phyloP scores from a whole-genome alignment of 92 coral and sea anemone genomes.

The Virgularia gustaviana region DNA sequence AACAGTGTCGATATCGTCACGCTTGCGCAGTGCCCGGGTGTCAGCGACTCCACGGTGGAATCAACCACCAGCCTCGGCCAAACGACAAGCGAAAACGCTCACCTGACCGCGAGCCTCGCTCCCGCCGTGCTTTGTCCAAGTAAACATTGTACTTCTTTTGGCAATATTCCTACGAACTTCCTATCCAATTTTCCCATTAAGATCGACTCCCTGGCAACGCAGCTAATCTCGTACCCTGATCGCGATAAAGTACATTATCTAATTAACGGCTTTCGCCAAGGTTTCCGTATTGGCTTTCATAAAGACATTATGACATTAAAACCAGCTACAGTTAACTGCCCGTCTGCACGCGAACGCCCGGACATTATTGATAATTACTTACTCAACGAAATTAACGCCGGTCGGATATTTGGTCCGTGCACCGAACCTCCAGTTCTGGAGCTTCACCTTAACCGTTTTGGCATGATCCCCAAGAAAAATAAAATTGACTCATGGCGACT shows the following conservation, averaged over 20 bases:
- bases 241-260: not conserved
- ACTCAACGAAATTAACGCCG: too few species aligned
- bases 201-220: not conserved
- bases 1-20: not conserved
- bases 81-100: not conserved
- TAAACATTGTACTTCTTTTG: not conserved
- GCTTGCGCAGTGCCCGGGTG: not conserved
- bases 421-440: too few species aligned
- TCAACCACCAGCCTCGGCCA: not conserved
- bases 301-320: not conserved
- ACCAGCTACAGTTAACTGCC: too few species aligned
- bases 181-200: not conserved
- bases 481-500: too few species aligned
- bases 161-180: not conserved
- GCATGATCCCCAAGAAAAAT: too few species aligned
- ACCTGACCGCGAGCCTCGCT: not conserved
- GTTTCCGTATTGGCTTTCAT: conserved; percentile 13
- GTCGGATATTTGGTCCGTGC: too few species aligned
- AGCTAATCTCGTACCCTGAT: not conserved
- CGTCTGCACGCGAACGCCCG: too few species aligned
- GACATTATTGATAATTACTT: too few species aligned
- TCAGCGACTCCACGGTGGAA: not conserved
- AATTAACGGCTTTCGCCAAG: not conserved
- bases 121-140: not conserved
- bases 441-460: too few species aligned